Conservation (phyloP, 2,113 vertebrate species). For the Entosphenus tridentatus region DNA sequence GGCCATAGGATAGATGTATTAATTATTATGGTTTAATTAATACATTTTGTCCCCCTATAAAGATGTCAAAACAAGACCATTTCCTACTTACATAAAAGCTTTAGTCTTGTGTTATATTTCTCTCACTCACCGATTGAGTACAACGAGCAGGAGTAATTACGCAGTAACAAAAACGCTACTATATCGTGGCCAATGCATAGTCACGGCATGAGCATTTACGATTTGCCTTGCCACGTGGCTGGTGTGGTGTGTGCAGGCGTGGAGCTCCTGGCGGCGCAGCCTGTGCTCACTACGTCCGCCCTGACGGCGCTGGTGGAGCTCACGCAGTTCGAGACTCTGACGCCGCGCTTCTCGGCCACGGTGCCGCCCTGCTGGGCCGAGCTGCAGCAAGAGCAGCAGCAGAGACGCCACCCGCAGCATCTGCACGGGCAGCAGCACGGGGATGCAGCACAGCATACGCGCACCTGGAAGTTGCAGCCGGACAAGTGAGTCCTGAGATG, state of each 20-base stretch:
- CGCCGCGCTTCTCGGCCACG: constrained; percentile 82
- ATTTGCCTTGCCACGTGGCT: no score
- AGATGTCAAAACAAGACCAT: no score
- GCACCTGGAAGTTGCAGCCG: constrained; percentile 88
- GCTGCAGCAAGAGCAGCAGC: constrained; percentile 94
- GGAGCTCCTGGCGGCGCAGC: constrained; percentile 79
- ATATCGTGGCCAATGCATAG: no score
- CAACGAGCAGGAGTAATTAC: no score
- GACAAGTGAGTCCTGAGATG: constrained; percentile 34
- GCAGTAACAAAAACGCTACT: no score
- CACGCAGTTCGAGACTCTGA: constrained; percentile 87
- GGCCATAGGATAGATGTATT: no score
- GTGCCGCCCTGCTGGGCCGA: constrained; percentile 95
- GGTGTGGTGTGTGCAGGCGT: constrained; percentile 37
- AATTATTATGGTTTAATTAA: no score
- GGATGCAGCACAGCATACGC: constrained; percentile 85
- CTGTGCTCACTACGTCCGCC: constrained; percentile 26
- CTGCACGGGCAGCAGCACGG: constrained; percentile 93
- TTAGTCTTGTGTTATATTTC: no score
- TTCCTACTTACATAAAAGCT: no score
- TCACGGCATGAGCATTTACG: no score
- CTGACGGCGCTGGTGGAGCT: constrained; percentile 77
- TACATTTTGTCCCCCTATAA: no score
- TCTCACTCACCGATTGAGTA: no score
- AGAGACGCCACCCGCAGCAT: constrained; percentile 77